phyloP scores from a whole-genome alignment of 37 sponge, comb jelly and placozoan species.

The Chondrilla cf. caribensis region DNA sequence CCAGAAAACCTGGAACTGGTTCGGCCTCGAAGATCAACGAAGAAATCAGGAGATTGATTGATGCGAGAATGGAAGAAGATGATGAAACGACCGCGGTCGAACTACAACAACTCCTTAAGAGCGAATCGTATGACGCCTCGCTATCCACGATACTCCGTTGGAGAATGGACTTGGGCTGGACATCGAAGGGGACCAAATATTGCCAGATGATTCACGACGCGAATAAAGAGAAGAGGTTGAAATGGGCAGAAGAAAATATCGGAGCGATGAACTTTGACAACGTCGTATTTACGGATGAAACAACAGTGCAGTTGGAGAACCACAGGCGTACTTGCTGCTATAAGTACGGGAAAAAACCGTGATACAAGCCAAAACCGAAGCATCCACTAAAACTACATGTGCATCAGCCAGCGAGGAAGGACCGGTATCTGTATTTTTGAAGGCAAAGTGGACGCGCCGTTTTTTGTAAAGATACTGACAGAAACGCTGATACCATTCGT shows the following conservation, averaged over 20 bases:
- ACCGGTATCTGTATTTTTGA: not conserved
- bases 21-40: not conserved
- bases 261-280: not conserved
- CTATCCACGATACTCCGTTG: not conserved
- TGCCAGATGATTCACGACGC: constrained; percentile 21
- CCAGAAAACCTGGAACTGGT: not conserved
- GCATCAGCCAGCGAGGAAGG: not conserved
- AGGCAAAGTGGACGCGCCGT: not conserved
- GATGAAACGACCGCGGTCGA: constrained; percentile 13
- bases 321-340: not conserved
- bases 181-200: not conserved
- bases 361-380: not conserved
- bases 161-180: constrained; percentile 15
- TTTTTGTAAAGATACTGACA: not conserved
- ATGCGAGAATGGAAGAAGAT: constrained; percentile 1
- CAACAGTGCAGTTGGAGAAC: constrained; percentile 2
- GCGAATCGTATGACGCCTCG: not conserved
- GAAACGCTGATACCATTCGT: not conserved
- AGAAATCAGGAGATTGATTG: not conserved
- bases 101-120: constrained; percentile 17
- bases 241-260: constrained; percentile 18
- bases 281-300: not conserved
- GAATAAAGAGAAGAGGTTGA: constrained; percentile 11
- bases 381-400: constrained; percentile 9
- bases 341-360: not conserved